phyloP scores from a whole-genome alignment of 2,797 vertebrate genomes.

The Peromyscus eremicus region DNA sequence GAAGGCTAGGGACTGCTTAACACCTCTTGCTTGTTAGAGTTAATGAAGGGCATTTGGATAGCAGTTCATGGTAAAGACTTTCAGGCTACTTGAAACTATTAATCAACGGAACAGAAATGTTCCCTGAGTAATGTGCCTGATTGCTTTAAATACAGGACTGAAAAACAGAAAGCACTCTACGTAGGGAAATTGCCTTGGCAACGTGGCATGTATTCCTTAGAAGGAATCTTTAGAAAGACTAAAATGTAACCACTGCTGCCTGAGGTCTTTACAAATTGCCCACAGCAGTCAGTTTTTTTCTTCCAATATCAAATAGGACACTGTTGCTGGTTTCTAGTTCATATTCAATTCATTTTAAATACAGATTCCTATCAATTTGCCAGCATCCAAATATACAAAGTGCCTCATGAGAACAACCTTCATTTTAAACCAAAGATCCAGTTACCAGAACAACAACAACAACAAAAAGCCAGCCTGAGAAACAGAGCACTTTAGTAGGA shows the following conservation, averaged over 20 bases:
- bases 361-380: constrained; percentile 49
- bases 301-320: constrained; percentile 54
- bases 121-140: neutral
- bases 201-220: constrained; percentile 31
- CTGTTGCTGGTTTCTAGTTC: constrained; percentile 58
- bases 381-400: constrained; percentile 55
- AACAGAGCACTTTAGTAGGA: neutral
- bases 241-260: constrained; percentile 48
- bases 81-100: constrained; percentile 21
- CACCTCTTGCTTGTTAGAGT: neutral
- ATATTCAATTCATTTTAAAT: constrained; percentile 72
- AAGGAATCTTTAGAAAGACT: constrained; percentile 56
- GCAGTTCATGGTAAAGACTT: neutral
- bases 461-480: constrained; percentile 22
- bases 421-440: constrained; percentile 31
- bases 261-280: constrained; percentile 59
- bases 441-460: neutral
- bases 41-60: neutral
- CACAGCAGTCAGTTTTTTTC: constrained; percentile 33
- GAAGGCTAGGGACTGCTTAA: neutral
- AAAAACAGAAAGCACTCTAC: constrained; percentile 16
- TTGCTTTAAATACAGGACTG: constrained; percentile 37
- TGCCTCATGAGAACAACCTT: neutral
- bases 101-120: constrained; percentile 19
- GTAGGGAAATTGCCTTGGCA: constrained; percentile 52